Percentiles rank a stretch among this genome's conserved stretches.
phyloP scores from a whole-genome alignment of 1,140 invertebrate species.

The Linepithema humile region DNA sequence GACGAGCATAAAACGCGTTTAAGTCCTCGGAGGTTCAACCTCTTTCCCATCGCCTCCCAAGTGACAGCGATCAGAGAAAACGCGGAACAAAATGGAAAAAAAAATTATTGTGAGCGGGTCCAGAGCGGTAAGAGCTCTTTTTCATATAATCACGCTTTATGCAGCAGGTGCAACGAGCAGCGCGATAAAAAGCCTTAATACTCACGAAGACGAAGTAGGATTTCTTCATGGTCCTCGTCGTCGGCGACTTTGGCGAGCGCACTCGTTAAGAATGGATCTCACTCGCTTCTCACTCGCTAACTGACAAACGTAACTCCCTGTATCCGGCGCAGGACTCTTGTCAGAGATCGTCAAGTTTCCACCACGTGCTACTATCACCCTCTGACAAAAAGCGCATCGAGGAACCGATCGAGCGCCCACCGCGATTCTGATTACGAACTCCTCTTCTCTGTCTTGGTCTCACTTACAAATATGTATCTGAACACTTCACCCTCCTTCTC shows the following conservation, averaged over 20 bases:
- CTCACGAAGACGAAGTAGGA: constrained; percentile 65
- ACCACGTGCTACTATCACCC: constrained; percentile 61
- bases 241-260: neutral
- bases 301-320: neutral
- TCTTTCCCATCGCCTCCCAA: constrained; percentile 34
- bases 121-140: too few relatives aligned
- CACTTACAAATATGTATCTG: constrained; percentile 54
- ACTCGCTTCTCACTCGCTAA: neutral
- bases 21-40: constrained; percentile 15
- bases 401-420: constrained; percentile 38
- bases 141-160: neutral
- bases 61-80: constrained; percentile 30
- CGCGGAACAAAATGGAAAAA: neutral
- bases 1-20: constrained; percentile 56
- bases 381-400: constrained; percentile 62
- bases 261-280: constrained; percentile 29
- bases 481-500: constrained; percentile 56
- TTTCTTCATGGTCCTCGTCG: constrained; percentile 61
- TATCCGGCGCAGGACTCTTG: constrained; percentile 48
- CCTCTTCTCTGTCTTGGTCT: constrained; percentile 35
- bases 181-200: constrained; percentile 12
- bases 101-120: neutral
- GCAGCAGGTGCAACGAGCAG: neutral
- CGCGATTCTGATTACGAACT: constrained; percentile 18
- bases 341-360: constrained; percentile 62